Conservation (phyloP, 2,888 invertebrate genomes). For the Osmoderma eremita region DNA sequence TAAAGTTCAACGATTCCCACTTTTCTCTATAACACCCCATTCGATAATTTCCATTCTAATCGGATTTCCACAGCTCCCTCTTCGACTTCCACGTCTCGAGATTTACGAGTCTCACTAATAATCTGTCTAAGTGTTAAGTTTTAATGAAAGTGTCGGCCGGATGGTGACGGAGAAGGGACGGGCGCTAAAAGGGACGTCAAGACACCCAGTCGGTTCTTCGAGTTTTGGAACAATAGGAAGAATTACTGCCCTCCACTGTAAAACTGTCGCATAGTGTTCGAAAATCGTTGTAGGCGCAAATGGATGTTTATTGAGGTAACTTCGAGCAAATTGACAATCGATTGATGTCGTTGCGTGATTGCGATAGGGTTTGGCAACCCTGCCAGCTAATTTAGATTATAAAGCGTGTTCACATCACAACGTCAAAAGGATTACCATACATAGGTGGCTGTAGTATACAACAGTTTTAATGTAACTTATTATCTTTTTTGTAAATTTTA, state of each 20-base stretch:
- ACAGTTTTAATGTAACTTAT: too few relatives aligned
- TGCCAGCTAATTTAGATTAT: too few relatives aligned
- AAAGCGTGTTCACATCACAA: too few relatives aligned
- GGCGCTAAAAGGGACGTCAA: neutral
- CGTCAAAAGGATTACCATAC: too few relatives aligned
- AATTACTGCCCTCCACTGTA: neutral
- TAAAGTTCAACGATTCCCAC: neutral
- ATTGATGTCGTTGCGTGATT: too few relatives aligned
- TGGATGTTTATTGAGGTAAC: conserved; percentile 3
- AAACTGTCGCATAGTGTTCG: conserved; percentile 1
- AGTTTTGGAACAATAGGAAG: neutral
- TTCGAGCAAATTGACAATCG: conserved; percentile 15
- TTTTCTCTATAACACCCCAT: neutral
- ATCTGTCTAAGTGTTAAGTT: conserved; percentile 34
- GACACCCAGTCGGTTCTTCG: neutral
- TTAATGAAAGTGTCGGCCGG: conserved; percentile 24
- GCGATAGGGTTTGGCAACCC: too few relatives aligned
- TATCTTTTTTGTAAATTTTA: too few relatives aligned
- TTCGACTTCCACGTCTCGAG: neutral
- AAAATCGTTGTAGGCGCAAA: neutral
- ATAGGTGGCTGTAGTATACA: too few relatives aligned
- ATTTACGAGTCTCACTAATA: conserved; percentile 31
- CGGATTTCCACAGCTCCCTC: conserved; percentile 8
- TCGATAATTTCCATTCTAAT: conserved; percentile 26
- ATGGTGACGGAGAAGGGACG: neutral